Evolutionary conservation across 2,888 invertebrate species (phyloP).

Genomic region (Chaetogeoica ovagalla): DNA sequence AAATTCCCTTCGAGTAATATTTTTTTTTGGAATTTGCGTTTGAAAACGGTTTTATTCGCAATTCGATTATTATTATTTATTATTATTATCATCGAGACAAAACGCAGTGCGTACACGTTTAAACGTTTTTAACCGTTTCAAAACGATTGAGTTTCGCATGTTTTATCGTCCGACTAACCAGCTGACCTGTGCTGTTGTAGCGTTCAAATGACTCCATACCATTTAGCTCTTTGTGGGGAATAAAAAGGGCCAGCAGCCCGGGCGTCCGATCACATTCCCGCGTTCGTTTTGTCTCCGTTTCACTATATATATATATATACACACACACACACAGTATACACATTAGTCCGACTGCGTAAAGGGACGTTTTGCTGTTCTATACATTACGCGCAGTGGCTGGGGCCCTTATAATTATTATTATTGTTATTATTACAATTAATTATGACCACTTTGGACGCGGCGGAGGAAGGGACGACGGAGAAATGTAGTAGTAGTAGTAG

Average conservation of each 20-base stretch:
- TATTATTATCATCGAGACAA: no score
- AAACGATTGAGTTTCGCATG: not conserved
- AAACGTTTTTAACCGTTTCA: no score
- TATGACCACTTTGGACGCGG: slow-evolving; percentile 31
- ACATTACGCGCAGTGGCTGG: not conserved
- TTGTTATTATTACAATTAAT: slow-evolving; percentile 47
- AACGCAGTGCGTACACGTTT: no score
- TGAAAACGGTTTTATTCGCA: no score
- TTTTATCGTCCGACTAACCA: not conserved
- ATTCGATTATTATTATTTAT: no score
- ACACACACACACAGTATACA: no score
- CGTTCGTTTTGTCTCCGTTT: not conserved
- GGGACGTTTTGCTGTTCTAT: slow-evolving; percentile 11
- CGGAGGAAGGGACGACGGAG: slow-evolving; percentile 9
- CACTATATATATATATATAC: not conserved
- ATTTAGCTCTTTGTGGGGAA: not conserved
- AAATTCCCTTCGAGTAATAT: no score
- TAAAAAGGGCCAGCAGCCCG: not conserved
- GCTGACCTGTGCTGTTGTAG: no score
- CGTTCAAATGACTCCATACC: not conserved
- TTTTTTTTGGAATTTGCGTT: no score
- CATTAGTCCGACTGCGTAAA: not conserved
- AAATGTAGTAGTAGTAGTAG: slow-evolving; percentile 7
- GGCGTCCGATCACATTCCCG: not conserved
- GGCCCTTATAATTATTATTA: slow-evolving; percentile 36